Conservation (phyloP, 2,888 invertebrate species). For the Anorthoa munda region DNA sequence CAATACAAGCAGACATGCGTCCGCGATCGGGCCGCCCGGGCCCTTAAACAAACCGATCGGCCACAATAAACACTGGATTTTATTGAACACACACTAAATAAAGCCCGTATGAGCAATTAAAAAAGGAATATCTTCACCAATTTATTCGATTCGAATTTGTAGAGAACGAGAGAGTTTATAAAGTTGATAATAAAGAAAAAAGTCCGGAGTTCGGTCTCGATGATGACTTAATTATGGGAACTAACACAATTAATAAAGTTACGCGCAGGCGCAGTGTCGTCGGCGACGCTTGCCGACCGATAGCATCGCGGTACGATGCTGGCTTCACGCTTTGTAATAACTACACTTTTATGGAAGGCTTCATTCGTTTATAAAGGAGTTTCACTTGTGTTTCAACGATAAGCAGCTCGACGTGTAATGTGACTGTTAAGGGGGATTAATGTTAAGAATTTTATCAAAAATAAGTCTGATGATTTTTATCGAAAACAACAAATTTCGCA, state of each 20-base stretch:
- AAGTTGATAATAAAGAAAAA: slow-evolving; percentile 65
- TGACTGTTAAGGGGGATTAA: neutral
- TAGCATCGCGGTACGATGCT: slow-evolving; percentile 13
- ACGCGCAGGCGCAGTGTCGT: slow-evolving; percentile 44
- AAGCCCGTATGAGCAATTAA: slow-evolving; percentile 64
- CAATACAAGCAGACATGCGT: neutral
- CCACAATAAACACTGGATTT: slow-evolving; percentile 62
- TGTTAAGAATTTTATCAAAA: neutral
- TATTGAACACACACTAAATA: slow-evolving; percentile 64
- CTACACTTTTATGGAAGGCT: slow-evolving; percentile 20
- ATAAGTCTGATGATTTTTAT: neutral
- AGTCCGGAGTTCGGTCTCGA: slow-evolving; percentile 44
- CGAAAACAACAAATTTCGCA: neutral
- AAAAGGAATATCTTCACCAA: slow-evolving; percentile 64
- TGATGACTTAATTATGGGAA: slow-evolving; percentile 71
- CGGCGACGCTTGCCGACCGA: slow-evolving; percentile 19
- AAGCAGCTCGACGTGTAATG: too few species aligned
- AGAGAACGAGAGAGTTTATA: slow-evolving; percentile 64
- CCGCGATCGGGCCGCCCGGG: neutral
- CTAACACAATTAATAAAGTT: slow-evolving; percentile 68
- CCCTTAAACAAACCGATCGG: slow-evolving; percentile 50
- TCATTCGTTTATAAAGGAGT: neutral
- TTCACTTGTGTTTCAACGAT: neutral
- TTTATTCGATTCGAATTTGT: slow-evolving; percentile 66
- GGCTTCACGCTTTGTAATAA: slow-evolving; percentile 43